These are phyloP conservation scores for Seriola aureovittata DNA, from an alignment of 2,113 vertebrate genomes.

Conservation along the genomic window DNA sequence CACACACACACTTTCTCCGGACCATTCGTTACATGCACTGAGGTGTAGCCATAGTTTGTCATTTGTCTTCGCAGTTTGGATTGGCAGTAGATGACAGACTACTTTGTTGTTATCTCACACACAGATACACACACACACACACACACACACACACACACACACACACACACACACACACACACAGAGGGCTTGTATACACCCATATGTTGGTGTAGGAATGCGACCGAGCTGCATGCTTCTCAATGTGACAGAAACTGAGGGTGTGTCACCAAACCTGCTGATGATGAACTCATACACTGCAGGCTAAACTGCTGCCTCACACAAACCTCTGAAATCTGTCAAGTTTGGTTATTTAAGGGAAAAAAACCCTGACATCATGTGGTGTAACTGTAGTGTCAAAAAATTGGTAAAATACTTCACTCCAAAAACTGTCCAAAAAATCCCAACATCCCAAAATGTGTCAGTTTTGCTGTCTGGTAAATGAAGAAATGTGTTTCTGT, in stretches of 20 bases:
- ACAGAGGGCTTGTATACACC: slow-evolving; percentile 36
- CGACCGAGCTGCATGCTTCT: slow-evolving; percentile 63
- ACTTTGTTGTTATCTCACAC: slow-evolving; percentile 23
- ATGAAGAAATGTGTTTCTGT: neutral
- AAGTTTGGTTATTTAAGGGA: neutral
- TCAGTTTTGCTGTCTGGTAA: neutral
- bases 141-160: neutral
- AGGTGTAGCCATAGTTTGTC: slow-evolving; percentile 17
- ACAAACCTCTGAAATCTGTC: slow-evolving; percentile 11
- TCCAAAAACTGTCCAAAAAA: too few relatives aligned
- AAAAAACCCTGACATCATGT: neutral
- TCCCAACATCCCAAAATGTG: too few relatives aligned
- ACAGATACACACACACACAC: slow-evolving; percentile 11
- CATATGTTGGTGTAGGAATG: slow-evolving; percentile 72
- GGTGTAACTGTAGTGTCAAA: neutral
- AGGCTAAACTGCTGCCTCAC: neutral
- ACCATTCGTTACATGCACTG: neutral
- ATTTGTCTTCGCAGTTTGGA: neutral
- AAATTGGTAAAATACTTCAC: too few relatives aligned
- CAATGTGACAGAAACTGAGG: slow-evolving; percentile 27
- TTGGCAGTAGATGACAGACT: slow-evolving; percentile 15
- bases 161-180: slow-evolving; percentile 13
- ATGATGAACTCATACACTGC: neutral
- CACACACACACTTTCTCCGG: neutral
- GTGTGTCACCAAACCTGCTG: slow-evolving; percentile 48